Conservation (phyloP, 2,797 vertebrate species). For the Astyanax mexicanus region DNA sequence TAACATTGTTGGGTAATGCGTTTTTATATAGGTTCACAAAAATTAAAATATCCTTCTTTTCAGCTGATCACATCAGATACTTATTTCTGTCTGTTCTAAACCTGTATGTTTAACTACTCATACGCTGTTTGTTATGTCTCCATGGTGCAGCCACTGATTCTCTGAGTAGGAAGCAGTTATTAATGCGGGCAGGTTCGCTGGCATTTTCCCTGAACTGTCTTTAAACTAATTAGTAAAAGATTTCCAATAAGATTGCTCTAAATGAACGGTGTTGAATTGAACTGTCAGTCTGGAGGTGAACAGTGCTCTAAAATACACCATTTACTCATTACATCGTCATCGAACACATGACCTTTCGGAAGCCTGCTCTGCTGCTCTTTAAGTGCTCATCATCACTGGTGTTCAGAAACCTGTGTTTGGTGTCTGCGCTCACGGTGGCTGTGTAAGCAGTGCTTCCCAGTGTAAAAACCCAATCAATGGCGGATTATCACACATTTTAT, state of each 20-base stretch:
- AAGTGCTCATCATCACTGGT: not conserved
- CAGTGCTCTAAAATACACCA: not conserved
- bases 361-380: not conserved
- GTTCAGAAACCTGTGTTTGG: conserved; percentile 10
- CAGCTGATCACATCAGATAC: too few relatives aligned
- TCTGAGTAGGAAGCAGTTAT: not conserved
- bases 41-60: too few relatives aligned
- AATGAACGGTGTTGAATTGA: conserved; percentile 4
- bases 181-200: not conserved
- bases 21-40: too few relatives aligned
- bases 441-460: conserved; percentile 20
- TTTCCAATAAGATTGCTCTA: not conserved
- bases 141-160: not conserved
- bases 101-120: not conserved
- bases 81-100: too few relatives aligned
- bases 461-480: conserved; percentile 48
- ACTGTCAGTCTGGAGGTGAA: conserved; percentile 5
- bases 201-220: not conserved
- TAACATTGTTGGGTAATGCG: too few relatives aligned
- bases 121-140: not conserved
- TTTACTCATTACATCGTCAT: not conserved
- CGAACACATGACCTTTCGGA: conserved; percentile 16
- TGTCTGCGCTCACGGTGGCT: not conserved
- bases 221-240: conserved; percentile 8
- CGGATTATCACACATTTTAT: conserved; percentile 38